Conservation (phyloP, 2,113 vertebrate genomes). For the Pygoscelis adeliae region DNA sequence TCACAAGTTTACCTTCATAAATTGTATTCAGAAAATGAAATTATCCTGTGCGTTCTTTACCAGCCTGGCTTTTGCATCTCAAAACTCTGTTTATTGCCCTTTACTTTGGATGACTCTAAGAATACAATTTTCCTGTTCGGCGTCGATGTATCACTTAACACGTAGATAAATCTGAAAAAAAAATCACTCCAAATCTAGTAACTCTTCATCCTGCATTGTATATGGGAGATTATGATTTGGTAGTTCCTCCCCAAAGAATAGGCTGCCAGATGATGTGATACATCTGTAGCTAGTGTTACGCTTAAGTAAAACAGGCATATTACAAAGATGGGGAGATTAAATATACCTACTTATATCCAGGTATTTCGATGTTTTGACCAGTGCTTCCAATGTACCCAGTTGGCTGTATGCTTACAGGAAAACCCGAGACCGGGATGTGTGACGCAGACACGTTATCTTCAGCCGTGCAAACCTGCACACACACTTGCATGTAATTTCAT, state of each 20-base stretch:
- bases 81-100: not conserved
- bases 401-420: not conserved
- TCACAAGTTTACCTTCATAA: not conserved
- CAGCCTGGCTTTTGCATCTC: not conserved
- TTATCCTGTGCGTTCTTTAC: not conserved
- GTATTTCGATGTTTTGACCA: not conserved
- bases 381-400: not conserved
- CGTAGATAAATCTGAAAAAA: not conserved
- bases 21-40: not conserved
- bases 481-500: not conserved
- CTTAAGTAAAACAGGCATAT: not conserved
- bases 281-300: not conserved
- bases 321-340: not conserved
- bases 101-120: not conserved
- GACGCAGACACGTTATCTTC: not conserved
- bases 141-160: not conserved
- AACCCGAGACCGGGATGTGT: not conserved
- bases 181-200: not conserved
- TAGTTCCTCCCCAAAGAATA: not conserved
- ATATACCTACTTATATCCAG: not conserved
- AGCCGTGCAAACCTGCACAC: not conserved
- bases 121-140: not conserved
- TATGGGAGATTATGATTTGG: not conserved
- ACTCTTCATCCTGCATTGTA: not conserved
- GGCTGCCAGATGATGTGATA: not conserved